Conservation (phyloP, 2,888 invertebrate genomes). For the Monochamus alternatus region DNA sequence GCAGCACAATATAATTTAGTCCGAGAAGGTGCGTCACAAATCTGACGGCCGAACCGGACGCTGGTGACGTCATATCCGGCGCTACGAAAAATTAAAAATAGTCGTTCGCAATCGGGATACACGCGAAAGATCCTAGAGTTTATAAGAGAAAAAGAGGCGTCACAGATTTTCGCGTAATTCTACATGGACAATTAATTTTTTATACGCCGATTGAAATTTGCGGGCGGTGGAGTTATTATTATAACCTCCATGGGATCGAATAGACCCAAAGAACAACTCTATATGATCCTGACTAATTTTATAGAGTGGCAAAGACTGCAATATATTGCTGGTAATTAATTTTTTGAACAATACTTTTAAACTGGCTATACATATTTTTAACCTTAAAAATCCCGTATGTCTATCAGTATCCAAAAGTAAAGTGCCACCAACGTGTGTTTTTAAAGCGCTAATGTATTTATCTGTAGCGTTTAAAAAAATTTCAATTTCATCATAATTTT, state of each 20-base stretch:
- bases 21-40: too few species aligned
- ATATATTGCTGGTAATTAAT: background rate
- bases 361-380: conserved; percentile 2
- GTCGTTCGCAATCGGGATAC: too few species aligned
- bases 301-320: background rate
- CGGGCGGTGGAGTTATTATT: conserved; percentile 3
- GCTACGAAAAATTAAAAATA: too few species aligned
- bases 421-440: background rate
- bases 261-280: conserved; percentile 12
- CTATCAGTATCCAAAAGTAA: background rate
- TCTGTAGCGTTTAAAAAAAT: conserved; percentile 19
- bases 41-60: too few species aligned
- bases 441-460: conserved; percentile 2
- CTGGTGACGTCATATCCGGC: too few species aligned
- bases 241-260: conserved; percentile 14
- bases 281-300: conserved; percentile 6
- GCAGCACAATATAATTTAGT: too few species aligned
- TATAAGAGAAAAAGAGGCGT: too few species aligned
- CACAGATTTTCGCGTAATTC: conserved; percentile 12
- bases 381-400: conserved; percentile 1
- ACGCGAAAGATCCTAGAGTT: too few species aligned
- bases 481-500: conserved; percentile 20
- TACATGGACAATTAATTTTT: conserved; percentile 9
- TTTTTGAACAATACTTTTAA: background rate
- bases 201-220: conserved; percentile 3